Evolutionary conservation across 2,888 invertebrate genomes (phyloP).

Genomic region (Oeneis ivallda): DNA sequence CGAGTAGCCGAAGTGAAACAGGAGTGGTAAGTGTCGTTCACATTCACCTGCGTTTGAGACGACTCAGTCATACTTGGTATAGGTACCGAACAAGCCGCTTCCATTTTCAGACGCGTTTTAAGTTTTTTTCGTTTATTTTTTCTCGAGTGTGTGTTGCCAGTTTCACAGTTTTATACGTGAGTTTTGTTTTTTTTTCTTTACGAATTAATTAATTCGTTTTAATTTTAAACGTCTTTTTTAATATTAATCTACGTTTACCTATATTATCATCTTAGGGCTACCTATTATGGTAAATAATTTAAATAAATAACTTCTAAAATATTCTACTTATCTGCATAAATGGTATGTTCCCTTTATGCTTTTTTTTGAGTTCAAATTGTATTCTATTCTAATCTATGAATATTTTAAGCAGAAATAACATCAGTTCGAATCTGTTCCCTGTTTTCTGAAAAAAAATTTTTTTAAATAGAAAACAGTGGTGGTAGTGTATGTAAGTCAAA

Average conservation of each 20-base stretch:
- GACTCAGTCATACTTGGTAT: conserved; percentile 66
- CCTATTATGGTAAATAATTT: background rate
- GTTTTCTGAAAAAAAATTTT: background rate
- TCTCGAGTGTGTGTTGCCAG: conserved; percentile 61
- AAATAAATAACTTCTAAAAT: background rate
- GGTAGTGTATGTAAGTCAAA: no score
- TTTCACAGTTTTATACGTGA: conserved; percentile 42
- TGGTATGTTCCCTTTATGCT: no score
- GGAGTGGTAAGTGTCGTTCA: conserved; percentile 73
- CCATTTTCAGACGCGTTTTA: conserved; percentile 52
- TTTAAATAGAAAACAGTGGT: background rate
- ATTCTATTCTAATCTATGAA: background rate
- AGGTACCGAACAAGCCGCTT: conserved; percentile 56
- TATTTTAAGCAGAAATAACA: background rate
- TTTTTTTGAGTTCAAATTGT: no score
- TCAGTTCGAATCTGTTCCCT: background rate
- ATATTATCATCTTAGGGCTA: background rate
- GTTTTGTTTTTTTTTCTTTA: conserved; percentile 27
- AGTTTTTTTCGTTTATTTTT: conserved; percentile 44
- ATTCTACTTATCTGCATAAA: background rate
- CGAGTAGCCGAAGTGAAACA: conserved; percentile 62
- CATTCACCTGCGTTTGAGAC: conserved; percentile 73
- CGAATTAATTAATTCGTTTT: conserved; percentile 11
- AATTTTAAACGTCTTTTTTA: background rate
- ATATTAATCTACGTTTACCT: no score